Base-by-base conservation (phyloP, 2,888 invertebrate genomes). In the Erebia ligea region DNA sequence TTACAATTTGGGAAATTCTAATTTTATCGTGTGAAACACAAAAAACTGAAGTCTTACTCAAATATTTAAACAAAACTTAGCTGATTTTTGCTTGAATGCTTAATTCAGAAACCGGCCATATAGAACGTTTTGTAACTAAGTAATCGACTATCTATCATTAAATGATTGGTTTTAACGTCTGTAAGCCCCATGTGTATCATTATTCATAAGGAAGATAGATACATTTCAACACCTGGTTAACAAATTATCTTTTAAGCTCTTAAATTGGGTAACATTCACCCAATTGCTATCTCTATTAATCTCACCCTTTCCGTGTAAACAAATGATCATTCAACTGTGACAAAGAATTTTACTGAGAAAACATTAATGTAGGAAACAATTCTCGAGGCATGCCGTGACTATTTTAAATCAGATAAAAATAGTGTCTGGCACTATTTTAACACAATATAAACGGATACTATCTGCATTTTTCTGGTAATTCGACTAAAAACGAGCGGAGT, bases 111-210 rank as follows among this genome's bases (percentile, higher is more conserved):
- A n/a, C n/a, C n/a, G n/a, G n/a, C n/a, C n/a, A n/a, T 68, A 66
- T 70, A 58, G 78, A 80, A 76, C 78, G 84, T 90, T 87, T 89
- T 84, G 90, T 82, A 91, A 92, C 80, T 75, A 79, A 74, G 75
- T 64, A 78, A 78, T 78, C 72, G 76, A 81, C 83, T 81, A 90
- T 91, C 82, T 85, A 90, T 91, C 87, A 90, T 81, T 80, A 81
- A 13, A 80, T 76, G 81, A 83, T 85, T 84, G 77, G 75, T 81
- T 84, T 84, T 84, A 82, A 77, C 74, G 74, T 81, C 84, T 84
- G 88, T 89, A 87, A 86, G 87, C 89, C 87, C n/a, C 13, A 64
- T 50, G 25, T 50, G 73, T 21, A 70, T 80, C 81, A 86, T 84
- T 86, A 86, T 87, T 87, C 86, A 58, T 62, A 50, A 62, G 34